Conservation (phyloP, 1,140 invertebrate genomes). For the Anastrepha ludens region DNA sequence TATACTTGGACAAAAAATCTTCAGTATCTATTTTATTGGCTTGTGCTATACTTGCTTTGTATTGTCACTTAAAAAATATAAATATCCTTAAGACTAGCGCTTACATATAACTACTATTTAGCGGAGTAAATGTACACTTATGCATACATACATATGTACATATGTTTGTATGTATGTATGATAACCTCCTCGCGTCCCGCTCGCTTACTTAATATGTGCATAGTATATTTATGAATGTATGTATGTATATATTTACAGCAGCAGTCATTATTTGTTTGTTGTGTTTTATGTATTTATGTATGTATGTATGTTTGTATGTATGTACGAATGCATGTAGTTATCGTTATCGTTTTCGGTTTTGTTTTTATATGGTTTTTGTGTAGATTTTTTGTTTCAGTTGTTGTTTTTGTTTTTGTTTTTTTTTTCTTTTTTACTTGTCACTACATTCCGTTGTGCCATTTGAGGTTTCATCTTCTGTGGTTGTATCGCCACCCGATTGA, state of each 20-base stretch:
- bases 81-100: constrained; percentile 46
- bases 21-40: constrained; percentile 52
- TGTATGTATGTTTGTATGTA: constrained; percentile 16
- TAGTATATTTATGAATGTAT: constrained; percentile 8
- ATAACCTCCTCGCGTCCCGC: background rate
- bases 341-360: constrained; percentile 48
- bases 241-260: constrained; percentile 36
- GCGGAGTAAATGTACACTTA: constrained; percentile 24
- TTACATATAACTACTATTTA: background rate
- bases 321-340: constrained; percentile 26
- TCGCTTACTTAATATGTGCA: constrained; percentile 12
- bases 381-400: background rate
- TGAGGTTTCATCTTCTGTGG: constrained; percentile 65
- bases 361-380: background rate
- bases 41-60: constrained; percentile 50
- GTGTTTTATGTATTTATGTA: background rate
- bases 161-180: background rate
- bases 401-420: background rate
- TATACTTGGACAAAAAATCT: constrained; percentile 39
- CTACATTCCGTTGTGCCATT: constrained; percentile 60
- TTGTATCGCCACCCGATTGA: constrained; percentile 63
- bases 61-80: constrained; percentile 50
- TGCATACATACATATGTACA: background rate
- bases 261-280: constrained; percentile 38
- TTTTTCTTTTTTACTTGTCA: constrained; percentile 51